Evolutionary conservation across 2,888 invertebrate genomes (phyloP), one percentile per base, ranked within the genome.

Genomic region (Phalangium opilio): DNA sequence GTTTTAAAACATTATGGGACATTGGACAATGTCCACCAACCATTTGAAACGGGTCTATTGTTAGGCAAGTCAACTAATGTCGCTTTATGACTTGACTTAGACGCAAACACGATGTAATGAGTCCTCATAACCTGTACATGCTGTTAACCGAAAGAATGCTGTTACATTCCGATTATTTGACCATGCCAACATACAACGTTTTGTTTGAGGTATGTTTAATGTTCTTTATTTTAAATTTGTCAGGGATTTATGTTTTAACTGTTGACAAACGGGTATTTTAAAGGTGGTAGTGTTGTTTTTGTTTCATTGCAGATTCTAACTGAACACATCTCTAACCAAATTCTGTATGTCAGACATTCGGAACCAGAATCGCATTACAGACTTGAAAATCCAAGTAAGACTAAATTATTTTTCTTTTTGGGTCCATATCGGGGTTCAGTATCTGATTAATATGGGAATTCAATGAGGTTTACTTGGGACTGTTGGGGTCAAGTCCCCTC

Each of bases 51-150:
- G n/a, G n/a, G 34, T 21, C 27, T 52, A 15, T 38, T 49, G 2
- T 27, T 2, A 14, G 2, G 3, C 32, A n/a, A 19, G 44, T 15
- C 21, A 20, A 11, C 14, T 7, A 8, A 14, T 50, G 33, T 14
- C 38, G 18, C 14, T 14, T 50, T 42, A n/a, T 44, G 21, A 41
- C 18, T 50, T 64, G 39, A 12, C 39, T 60, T 61, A 12, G 90
- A 71, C 77, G 98, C 61, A 99, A 99, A 70, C 93, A 93, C 70
- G 98, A 99, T 70, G 90, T 95, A 46, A 93, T 99, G 91, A 87
- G 87, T 56, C 91, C 95, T 2, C 86, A 91, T 71, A 99, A 99
- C 74, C 74, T 99, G 63, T 96, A 96, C 73, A 93, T 95, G 20
- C 71, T 98, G 61, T 75, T 99, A 59, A 87, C 93, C 33, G 93